Base-by-base conservation (phyloP, 2,113 vertebrate genomes). In the Sorex fumeus region DNA sequence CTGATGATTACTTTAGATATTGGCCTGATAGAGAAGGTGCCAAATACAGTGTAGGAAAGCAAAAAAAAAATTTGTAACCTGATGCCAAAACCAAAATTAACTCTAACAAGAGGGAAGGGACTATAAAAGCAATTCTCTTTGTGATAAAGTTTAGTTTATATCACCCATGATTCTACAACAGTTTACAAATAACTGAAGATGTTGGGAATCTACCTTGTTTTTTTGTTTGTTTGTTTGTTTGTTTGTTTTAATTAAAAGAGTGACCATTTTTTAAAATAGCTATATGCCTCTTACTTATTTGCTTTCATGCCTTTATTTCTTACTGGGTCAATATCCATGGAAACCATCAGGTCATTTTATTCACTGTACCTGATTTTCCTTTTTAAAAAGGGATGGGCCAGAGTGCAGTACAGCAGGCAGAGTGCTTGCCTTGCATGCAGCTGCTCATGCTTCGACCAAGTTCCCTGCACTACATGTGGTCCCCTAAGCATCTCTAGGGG, bases 71-170 rank as follows among this genome's bases (percentile, higher is more conserved):
- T 87, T 87, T 71, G 66, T 84, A 64, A 70, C 62, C 72, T 81
- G 72, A 77, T 84, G 77, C 57, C 84, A 88, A 89, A 88, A 81
- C 71, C 60, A 90, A 95, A 93, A 94, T 93, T 85, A 96, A 89
- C 53, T 87, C 43, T 18, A 89, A 70, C 27, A 79, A 75, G 76
- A 87, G 18, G 60, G 74, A 77, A 91, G 94, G 34, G 57, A 79
- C 80, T 66, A 87, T 93, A 30, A 82, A 77, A 27, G n/a, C 16
- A 62, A 77, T 88, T 86, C 88, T 88, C 28, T 91, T 87, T 78
- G 30, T 81, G 8, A 70, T 69, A 77, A 27, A 62, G 2, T 88
- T 91, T 82, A 30, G 78, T 92, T 93, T 86, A 74, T 83, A 77
- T 86, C 40, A 30, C 12, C 30, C 25, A 28, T 84, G 16, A 7